Conservation (phyloP, 37 sponge, comb jelly and placozoan species). For the Bolinopsis microptera region DNA sequence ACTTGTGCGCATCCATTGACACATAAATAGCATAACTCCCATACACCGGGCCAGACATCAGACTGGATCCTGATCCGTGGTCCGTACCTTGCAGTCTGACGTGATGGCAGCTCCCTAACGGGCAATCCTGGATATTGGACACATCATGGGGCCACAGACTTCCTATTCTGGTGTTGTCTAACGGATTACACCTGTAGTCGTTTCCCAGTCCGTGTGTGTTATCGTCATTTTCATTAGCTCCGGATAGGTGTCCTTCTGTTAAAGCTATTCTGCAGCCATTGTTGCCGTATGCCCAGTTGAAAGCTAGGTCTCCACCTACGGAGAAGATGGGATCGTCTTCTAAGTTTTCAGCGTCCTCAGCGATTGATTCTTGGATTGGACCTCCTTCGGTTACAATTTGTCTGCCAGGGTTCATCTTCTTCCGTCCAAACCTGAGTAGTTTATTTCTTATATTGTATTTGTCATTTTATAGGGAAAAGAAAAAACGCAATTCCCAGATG, state of each 20-base stretch:
- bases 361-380: constrained; percentile 1
- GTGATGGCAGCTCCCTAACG: neutral
- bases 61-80: neutral
- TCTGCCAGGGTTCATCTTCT: neutral
- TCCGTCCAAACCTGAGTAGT: neutral
- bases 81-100: constrained; percentile 22
- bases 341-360: neutral
- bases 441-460: no score
- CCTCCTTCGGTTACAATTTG: neutral
- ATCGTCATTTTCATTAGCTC: neutral
- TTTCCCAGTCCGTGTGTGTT: constrained; percentile 9
- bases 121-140: constrained; percentile 30
- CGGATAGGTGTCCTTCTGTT: neutral
- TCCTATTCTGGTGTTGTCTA: neutral
- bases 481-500: no score
- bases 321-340: neutral
- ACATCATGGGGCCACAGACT: neutral
- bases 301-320: neutral
- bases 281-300: neutral
- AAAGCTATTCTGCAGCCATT: neutral
- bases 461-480: no score
- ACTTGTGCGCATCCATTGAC: neutral
- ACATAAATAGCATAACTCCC: constrained; percentile 12
- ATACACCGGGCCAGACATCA: neutral
- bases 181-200: neutral